phyloP scores from a whole-genome alignment of 2,797 vertebrate genomes.

The Danio tinwini region DNA sequence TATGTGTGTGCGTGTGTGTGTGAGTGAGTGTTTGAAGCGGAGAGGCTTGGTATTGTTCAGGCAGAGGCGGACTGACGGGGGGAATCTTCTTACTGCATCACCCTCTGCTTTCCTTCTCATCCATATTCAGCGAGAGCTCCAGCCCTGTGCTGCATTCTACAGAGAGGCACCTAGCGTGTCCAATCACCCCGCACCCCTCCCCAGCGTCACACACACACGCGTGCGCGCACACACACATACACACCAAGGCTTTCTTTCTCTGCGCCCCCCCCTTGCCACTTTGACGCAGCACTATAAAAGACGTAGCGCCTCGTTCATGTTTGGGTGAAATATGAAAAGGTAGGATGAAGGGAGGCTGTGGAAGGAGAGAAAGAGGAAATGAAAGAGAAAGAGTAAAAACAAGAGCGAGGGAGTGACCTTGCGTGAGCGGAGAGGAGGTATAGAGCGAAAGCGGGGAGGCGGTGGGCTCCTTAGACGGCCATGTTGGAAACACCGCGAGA shows the following conservation, averaged over 20 bases:
- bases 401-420: constrained; percentile 62
- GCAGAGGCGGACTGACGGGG: constrained; percentile 58
- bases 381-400: constrained; percentile 48
- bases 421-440: constrained; percentile 46
- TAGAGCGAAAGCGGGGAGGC: constrained; percentile 49
- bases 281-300: constrained; percentile 86
- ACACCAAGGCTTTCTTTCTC: constrained; percentile 60
- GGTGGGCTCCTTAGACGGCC: constrained; percentile 51
- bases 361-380: constrained; percentile 47
- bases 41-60: constrained; percentile 64
- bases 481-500: constrained; percentile 58
- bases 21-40: constrained; percentile 45
- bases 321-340: constrained; percentile 60
- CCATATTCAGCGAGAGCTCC: constrained; percentile 87
- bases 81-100: constrained; percentile 71
- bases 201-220: constrained; percentile 55
- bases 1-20: constrained; percentile 59
- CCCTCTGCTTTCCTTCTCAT: constrained; percentile 84
- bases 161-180: constrained; percentile 76
- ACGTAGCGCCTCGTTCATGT: constrained; percentile 78
- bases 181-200: constrained; percentile 75
- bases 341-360: constrained; percentile 58
- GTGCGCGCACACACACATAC: constrained; percentile 33
- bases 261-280: constrained; percentile 67
- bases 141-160: constrained; percentile 82